Percentiles rank a stretch among this genome's conserved stretches.
Conservation (phyloP, 2,113 vertebrate genomes). For the Tragelaphus buxtoni region DNA sequence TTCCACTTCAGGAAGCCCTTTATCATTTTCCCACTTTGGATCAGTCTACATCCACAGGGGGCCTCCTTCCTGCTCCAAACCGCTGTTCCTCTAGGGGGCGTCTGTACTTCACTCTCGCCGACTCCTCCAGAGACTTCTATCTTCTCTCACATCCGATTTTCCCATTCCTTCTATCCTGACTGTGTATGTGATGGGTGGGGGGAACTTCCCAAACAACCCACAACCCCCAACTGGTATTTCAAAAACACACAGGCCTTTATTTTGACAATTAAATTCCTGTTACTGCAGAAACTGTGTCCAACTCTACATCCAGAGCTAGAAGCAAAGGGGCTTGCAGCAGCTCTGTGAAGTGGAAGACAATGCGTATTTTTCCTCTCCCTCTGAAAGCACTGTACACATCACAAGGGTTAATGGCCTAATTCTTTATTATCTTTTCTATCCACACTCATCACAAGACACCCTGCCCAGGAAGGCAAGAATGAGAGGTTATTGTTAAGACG, state of each 20-base stretch:
- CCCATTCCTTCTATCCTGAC: not conserved
- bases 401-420: conserved; percentile 38
- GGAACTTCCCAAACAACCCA: not conserved
- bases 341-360: not conserved
- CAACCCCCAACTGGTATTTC: conserved; percentile 60
- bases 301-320: conserved; percentile 13
- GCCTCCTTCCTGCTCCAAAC: not conserved
- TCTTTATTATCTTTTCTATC: conserved; percentile 62
- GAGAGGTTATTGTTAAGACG: conserved; percentile 74
- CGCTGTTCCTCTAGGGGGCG: not conserved
- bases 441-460: conserved; percentile 69
- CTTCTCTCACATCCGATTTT: not conserved
- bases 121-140: not conserved
- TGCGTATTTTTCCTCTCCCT: not conserved
- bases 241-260: conserved; percentile 64
- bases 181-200: not conserved
- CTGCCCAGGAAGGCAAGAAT: conserved; percentile 74
- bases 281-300: conserved; percentile 57
- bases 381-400: not conserved
- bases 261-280: conserved; percentile 64
- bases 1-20: not conserved
- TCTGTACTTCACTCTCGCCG: not conserved
- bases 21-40: not conserved
- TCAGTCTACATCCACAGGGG: accelerated
- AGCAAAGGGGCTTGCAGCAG: not conserved